phyloP scores from a whole-genome alignment of 2,888 invertebrate genomes.

The Volucella inanis region DNA sequence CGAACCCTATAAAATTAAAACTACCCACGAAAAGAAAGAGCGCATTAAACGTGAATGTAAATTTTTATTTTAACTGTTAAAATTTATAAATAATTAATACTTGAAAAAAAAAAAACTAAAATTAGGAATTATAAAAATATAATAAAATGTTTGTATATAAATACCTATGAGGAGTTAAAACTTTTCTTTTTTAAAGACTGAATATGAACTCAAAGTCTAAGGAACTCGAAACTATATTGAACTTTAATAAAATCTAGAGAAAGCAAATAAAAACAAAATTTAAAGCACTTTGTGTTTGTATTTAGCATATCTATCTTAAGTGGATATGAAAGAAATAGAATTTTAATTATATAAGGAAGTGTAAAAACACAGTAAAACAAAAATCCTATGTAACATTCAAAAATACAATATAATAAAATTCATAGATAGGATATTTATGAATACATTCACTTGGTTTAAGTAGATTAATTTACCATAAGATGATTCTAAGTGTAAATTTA shows the following conservation, averaged over 20 bases:
- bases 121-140: conserved; percentile 18
- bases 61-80: not conserved
- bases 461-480: conserved; percentile 71
- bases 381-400: conserved; percentile 69
- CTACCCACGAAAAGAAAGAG: not conserved
- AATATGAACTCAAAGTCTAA: conserved; percentile 76
- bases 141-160: conserved; percentile 57
- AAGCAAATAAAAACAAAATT: conserved; percentile 40
- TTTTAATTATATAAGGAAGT: conserved; percentile 58
- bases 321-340: conserved; percentile 67
- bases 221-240: conserved; percentile 51
- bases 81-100: not conserved
- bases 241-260: conserved; percentile 48
- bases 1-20: not conserved
- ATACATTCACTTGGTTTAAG: conserved; percentile 68
- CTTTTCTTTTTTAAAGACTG: conserved; percentile 74
- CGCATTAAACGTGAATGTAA: not conserved
- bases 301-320: conserved; percentile 70
- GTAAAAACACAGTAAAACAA: conserved; percentile 69
- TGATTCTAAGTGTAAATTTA: conserved; percentile 69
- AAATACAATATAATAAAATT: conserved; percentile 39
- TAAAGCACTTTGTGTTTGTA: conserved; percentile 72
- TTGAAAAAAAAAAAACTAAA: not conserved
- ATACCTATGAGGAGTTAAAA: conserved; percentile 68
- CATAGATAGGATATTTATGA: conserved; percentile 76